These are phyloP conservation scores for Delia radicum DNA, from an alignment of 1,140 invertebrate species.

Conservation along the genomic window DNA sequence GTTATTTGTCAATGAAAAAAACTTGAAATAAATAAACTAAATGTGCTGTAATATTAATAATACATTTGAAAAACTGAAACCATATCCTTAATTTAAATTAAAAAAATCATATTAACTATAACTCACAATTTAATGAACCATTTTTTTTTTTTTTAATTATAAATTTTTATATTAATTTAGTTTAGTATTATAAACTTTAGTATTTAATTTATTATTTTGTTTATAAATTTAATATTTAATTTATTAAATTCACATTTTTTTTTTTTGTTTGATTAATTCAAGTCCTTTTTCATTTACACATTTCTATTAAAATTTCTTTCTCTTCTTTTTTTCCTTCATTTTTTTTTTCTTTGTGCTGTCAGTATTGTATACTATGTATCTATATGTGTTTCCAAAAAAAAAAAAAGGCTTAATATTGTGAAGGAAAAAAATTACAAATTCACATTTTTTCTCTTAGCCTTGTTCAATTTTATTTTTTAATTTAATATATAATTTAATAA, in stretches of 20 bases:
- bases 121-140: no score
- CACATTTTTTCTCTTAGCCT: conserved; percentile 5
- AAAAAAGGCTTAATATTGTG: neutral
- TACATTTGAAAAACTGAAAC: no score
- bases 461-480: neutral
- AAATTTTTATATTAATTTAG: neutral
- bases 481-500: neutral
- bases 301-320: neutral
- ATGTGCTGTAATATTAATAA: no score
- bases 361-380: conserved; percentile 20
- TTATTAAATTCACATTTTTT: neutral
- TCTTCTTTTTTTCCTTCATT: neutral
- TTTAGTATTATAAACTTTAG: neutral
- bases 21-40: no score
- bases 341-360: conserved; percentile 3
- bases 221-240: neutral
- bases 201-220: neutral
- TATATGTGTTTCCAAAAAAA: neutral
- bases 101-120: no score
- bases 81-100: neutral
- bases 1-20: conserved; percentile 13
- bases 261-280: neutral
- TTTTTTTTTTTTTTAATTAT: neutral
- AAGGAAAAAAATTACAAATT: neutral
- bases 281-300: no score